Conservation (phyloP, 2,113 vertebrate species). For the Callaeas wilsoni region DNA sequence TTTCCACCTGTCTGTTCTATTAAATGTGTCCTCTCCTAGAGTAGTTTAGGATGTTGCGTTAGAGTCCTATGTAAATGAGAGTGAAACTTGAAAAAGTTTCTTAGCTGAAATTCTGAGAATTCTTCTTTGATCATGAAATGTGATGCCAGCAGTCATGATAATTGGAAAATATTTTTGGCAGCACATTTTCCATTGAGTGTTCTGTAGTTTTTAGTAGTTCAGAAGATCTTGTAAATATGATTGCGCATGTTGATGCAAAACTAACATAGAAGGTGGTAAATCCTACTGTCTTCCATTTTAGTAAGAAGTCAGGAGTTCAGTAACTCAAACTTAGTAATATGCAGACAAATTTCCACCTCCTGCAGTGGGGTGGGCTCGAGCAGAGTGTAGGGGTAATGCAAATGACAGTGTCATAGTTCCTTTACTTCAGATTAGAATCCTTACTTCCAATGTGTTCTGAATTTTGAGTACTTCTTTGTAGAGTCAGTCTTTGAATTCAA, state of each 20-base stretch:
- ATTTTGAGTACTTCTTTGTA: neutral
- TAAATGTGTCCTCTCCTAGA: neutral
- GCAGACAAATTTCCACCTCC: neutral
- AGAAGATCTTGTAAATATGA: neutral
- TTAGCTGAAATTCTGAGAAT: slow-evolving; percentile 38
- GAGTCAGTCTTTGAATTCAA: neutral
- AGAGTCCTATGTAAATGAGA: slow-evolving; percentile 30
- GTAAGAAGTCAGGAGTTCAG: neutral
- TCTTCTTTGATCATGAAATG: neutral
- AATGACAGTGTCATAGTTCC: fast-evolving
- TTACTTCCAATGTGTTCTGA: neutral
- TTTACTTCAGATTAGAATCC: neutral
- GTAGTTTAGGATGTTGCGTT: neutral
- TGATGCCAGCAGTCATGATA: neutral
- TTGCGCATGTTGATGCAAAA: neutral
- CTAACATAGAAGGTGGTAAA: neutral
- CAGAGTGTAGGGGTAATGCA: neutral
- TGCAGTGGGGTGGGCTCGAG: neutral
- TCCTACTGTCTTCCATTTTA: neutral
- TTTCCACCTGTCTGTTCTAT: neutral
- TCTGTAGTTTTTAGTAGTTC: neutral
- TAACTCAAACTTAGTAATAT: neutral
- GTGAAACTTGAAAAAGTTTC: slow-evolving; percentile 18
- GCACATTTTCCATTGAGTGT: neutral
- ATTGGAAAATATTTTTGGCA: slow-evolving; percentile 25